Evolutionary conservation across 1,140 invertebrate species (phyloP).

Genomic region (Sitodiplosis mosellana): DNA sequence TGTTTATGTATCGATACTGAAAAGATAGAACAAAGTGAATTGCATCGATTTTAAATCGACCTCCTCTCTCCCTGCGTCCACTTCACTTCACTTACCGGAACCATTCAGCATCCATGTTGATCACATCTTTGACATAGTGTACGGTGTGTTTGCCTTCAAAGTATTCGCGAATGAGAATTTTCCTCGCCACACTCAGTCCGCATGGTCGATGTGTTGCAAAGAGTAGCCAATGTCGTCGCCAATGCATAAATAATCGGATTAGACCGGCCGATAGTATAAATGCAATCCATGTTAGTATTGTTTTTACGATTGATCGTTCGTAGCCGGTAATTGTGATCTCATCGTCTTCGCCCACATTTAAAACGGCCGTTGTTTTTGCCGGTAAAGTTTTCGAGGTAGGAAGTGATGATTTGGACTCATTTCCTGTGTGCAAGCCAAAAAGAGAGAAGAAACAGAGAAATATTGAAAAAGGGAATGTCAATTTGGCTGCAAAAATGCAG

Average conservation of each 20-base stretch:
- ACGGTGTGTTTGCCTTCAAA: conserved; percentile 49
- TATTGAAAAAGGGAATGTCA: no score
- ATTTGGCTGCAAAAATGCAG: no score
- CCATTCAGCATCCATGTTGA: conserved; percentile 28
- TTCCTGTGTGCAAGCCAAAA: no score
- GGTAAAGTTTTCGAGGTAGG: not conserved
- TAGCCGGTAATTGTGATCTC: conserved; percentile 52
- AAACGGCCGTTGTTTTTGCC: conserved; percentile 5
- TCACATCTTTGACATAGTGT: conserved; percentile 41
- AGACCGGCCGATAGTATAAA: conserved; percentile 51
- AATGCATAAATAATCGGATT: conserved; percentile 65
- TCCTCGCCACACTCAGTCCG: conserved; percentile 48
- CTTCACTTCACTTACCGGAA: no score
- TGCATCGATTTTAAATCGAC: no score
- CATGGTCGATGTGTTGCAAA: conserved; percentile 52
- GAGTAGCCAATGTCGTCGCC: conserved; percentile 64
- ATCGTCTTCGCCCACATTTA: conserved; percentile 47
- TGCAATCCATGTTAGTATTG: conserved; percentile 35
- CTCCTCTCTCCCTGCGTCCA: no score
- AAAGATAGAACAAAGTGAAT: no score
- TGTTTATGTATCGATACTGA: no score
- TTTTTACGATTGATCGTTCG: conserved; percentile 27
- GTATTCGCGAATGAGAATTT: conserved; percentile 56
- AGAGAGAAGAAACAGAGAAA: no score
- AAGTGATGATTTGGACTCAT: not conserved